Base-by-base conservation (phyloP, 2,888 invertebrate species). In the Sepioteuthis lessoniana region DNA sequence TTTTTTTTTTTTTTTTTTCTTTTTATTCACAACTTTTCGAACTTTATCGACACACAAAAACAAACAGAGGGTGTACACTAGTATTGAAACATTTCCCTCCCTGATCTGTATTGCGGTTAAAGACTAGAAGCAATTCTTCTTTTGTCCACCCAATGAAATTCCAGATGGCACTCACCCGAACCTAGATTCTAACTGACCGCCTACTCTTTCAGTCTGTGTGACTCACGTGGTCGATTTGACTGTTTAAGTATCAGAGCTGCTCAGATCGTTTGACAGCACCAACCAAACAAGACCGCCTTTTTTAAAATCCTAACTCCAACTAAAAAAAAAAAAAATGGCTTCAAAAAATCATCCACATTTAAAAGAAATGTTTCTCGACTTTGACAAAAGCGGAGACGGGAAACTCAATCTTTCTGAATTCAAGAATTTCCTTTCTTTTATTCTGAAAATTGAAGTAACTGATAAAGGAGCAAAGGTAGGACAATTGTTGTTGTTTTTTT, bases 61-160 rank as follows among this genome's bases (percentile, higher is more conserved):
- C 5, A 47, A 47, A 47, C 47, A 47, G 47, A n/a, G 47, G 47
- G 47, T 47, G 47, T 47, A 13, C 47, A 19, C 47, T 47, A 13
- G 10, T 55, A 55, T 55, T 25, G 55, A 55, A 25, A 25, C 55
- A 21, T 55, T 25, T 21, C 55, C 55, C 55, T 25, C 55, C 25
- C 21, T 21, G 55, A 28, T 0, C 55, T 55, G 25, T 21, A 0
- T 4, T 5, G 55, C 55, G 25, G 55, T 25, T 55, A 19, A 47
- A 1, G 1, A 47, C 13, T 16, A 47, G 21, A 25, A 55, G 55
- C 55, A 55, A 21, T 55, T 21, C 55, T 55, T 55, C 25, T 21
- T 55, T 55, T n/a, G n/a, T 76, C 76, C 76, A 76, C 76, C 76
- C 76, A 76, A 76, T 76, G 76, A 76, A 76, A 76, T 76, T 35